Conservation (phyloP, 2,888 invertebrate genomes). For the Caenorhabditis becei region DNA sequence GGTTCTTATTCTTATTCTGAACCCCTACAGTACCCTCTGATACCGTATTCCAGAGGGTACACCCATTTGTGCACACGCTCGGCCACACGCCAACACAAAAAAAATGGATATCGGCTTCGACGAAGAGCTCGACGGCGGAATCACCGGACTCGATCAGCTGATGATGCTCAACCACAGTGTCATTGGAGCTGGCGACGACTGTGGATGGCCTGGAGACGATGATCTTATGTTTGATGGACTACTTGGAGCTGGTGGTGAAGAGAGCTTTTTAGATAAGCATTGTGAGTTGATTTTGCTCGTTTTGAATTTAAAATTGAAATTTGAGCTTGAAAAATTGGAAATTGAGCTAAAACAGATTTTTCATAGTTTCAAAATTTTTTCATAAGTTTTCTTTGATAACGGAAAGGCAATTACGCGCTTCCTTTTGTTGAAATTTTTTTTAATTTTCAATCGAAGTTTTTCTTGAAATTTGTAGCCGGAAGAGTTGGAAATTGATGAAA, state of each 20-base stretch:
- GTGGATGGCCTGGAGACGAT: background rate
- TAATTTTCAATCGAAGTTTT: too few relatives aligned
- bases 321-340: too few relatives aligned
- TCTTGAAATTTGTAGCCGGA: too few relatives aligned
- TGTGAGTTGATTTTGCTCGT: too few relatives aligned
- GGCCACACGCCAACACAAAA: constrained; percentile 6
- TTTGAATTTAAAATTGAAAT: background rate
- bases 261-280: background rate
- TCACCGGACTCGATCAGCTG: background rate
- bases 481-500: too few relatives aligned
- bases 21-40: constrained; percentile 35
- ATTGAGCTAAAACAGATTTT: too few relatives aligned
- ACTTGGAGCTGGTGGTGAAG: too few relatives aligned
- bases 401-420: too few relatives aligned
- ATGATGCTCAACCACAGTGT: background rate
- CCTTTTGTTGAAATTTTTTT: too few relatives aligned
- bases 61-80: constrained; percentile 13
- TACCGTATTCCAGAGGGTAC: constrained; percentile 47
- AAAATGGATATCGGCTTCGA: constrained; percentile 41
- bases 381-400: too few relatives aligned
- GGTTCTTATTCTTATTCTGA: background rate
- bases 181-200: constrained; percentile 1
- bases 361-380: too few relatives aligned
- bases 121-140: constrained; percentile 17
- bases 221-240: too few relatives aligned